A percentile compares a stretch with the other conserved stretches of the same genome.
These are phyloP conservation scores for Perizoma flavofasciatum DNA, from an alignment of 2,888 invertebrate species.

Conservation along the genomic window DNA sequence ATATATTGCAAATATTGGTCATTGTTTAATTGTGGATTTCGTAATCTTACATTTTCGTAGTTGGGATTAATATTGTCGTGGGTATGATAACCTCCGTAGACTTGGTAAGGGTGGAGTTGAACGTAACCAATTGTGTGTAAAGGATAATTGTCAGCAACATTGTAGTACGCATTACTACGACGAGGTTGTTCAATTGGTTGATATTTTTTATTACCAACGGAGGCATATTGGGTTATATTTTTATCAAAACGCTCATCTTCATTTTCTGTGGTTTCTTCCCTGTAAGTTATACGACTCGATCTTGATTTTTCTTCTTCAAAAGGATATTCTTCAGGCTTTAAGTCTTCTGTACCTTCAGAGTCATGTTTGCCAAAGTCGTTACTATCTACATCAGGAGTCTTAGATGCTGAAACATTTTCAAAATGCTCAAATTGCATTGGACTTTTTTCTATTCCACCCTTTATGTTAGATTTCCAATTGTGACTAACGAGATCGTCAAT, in stretches of 20 bases:
- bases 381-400: constrained; percentile 4
- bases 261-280: background rate
- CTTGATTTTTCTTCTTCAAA: background rate
- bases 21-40: background rate
- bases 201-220: background rate
- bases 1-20: constrained; percentile 7
- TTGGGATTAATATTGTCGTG: background rate
- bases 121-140: background rate
- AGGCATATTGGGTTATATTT: background rate
- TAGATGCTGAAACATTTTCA: background rate
- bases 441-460: background rate
- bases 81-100: background rate
- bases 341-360: background rate
- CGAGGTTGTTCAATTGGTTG: background rate
- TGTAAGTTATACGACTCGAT: constrained; percentile 2
- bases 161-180: background rate
- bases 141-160: constrained; percentile 2
- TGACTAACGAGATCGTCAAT: background rate
- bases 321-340: background rate
- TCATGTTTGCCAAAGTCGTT: background rate
- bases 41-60: background rate
- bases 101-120: background rate
- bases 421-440: background rate
- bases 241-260: background rate
- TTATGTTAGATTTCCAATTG: background rate